Evolutionary conservation across 2,888 invertebrate species (phyloP).

Genomic region (Busseola fusca): DNA sequence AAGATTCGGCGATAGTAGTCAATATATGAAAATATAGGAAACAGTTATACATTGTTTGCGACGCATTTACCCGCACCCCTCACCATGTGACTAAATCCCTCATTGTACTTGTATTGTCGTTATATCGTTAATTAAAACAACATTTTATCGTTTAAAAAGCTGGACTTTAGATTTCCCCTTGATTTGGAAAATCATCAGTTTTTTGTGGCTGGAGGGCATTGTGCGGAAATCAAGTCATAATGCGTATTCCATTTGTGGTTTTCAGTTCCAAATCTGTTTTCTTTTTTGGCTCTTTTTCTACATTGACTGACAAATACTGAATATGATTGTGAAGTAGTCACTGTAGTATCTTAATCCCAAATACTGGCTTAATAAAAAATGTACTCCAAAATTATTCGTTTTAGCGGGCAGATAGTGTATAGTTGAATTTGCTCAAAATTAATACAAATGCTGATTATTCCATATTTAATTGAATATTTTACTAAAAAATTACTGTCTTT

Average conservation of each 20-base stretch:
- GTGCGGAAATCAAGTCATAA: not conserved
- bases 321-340: not conserved
- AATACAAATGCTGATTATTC: slow-evolving; percentile 47
- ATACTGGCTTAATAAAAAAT: not conserved
- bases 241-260: slow-evolving; percentile 25
- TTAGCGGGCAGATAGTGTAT: slow-evolving; percentile 57
- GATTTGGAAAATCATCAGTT: not conserved
- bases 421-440: slow-evolving; percentile 63
- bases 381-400: slow-evolving; percentile 5
- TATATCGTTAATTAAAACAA: slow-evolving; percentile 7
- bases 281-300: not conserved
- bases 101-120: slow-evolving; percentile 34
- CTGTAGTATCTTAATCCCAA: not conserved
- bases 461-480: slow-evolving; percentile 25
- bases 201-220: slow-evolving; percentile 4
- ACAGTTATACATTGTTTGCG: slow-evolving; percentile 61
- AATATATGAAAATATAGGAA: slow-evolving; percentile 55
- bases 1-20: slow-evolving; percentile 53
- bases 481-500: not conserved
- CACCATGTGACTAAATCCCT: slow-evolving; percentile 29
- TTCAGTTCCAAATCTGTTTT: too few relatives aligned
- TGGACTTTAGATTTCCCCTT: not conserved
- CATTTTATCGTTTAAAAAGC: not conserved
- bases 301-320: slow-evolving; percentile 6
- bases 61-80: slow-evolving; percentile 53